Base-by-base conservation (phyloP, 2,113 vertebrate species). In the Phylloscopus whistleri region DNA sequence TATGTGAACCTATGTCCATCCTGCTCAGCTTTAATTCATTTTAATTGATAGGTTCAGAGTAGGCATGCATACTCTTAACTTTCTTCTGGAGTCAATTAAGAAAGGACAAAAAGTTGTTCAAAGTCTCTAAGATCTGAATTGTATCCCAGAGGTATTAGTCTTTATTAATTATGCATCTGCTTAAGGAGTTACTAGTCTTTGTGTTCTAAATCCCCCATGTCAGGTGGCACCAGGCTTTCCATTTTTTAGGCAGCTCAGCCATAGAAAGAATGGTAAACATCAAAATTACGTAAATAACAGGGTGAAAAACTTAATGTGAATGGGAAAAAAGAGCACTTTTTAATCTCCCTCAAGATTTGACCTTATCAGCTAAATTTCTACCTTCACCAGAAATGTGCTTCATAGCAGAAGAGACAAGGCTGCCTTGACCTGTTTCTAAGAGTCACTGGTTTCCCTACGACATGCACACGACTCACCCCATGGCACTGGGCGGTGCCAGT, bases 21-120 rank as follows among this genome's bases (percentile, higher is more conserved):
- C 52, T 39, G 43, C 18, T 39, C 15, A 82, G 22, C 13, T 87
- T 91, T 76, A 82, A 72, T 77, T 78, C 8, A n/a, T 64, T 91
- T 75, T n/a, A 82, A 48, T 10, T 20, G 9, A 27, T 35, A 21
- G 0, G 0, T 64, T 91, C 58, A 73, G 37, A 41, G 10, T 26
- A 66, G 41, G 10, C 22, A 76, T 6, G 3, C 0, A 0, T 27
- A 53, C 14, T 35, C 39, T 53, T 58, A 67, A 27, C 44, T 75
- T 85, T 78, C 10, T 30, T 48, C 37, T 90, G 74, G 28, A 66
- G 70, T 73, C 49, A 76, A 15, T 76, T 64, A 91, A 79, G 53
- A 79, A 64, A 64, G 19, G 19, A 19, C 0, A 80, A 82, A 91
- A 76, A 64, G 41, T 23, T 72, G 30, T 64, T 82, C 33, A 60